These are phyloP conservation scores for Zonotrichia leucophrys DNA, from an alignment of 2,113 vertebrate genomes.

Conservation along the genomic window DNA sequence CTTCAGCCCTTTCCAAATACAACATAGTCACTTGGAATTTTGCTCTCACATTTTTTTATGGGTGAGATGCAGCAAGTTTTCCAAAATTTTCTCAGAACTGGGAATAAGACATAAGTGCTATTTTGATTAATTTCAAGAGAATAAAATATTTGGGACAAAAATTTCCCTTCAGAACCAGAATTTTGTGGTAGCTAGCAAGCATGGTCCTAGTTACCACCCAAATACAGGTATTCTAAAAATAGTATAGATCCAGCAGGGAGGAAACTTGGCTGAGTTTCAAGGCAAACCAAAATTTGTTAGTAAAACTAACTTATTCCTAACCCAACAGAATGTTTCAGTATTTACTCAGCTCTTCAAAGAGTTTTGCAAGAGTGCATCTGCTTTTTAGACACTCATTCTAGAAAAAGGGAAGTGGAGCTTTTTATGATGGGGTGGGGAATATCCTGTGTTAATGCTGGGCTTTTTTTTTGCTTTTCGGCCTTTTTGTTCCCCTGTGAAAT, in stretches of 20 bases:
- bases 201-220: background rate
- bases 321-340: background rate
- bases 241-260: background rate
- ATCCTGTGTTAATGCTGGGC: background rate
- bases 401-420: conserved; percentile 40
- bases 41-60: background rate
- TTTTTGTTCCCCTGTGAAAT: background rate
- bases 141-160: background rate
- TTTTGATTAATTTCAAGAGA: background rate
- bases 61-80: background rate
- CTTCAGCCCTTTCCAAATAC: background rate
- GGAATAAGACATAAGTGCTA: background rate
- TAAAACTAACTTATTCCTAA: background rate
- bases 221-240: background rate
- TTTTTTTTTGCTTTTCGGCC: background rate
- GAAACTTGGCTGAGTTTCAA: background rate
- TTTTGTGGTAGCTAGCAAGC: background rate
- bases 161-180: background rate
- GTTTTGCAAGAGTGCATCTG: conserved; percentile 38
- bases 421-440: conserved; percentile 32
- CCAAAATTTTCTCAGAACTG: background rate
- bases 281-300: background rate
- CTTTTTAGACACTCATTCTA: background rate
- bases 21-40: background rate
- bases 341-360: background rate